Evolutionary conservation across 2,888 invertebrate species (phyloP).

Genomic region (Dendrolimus pini): DNA sequence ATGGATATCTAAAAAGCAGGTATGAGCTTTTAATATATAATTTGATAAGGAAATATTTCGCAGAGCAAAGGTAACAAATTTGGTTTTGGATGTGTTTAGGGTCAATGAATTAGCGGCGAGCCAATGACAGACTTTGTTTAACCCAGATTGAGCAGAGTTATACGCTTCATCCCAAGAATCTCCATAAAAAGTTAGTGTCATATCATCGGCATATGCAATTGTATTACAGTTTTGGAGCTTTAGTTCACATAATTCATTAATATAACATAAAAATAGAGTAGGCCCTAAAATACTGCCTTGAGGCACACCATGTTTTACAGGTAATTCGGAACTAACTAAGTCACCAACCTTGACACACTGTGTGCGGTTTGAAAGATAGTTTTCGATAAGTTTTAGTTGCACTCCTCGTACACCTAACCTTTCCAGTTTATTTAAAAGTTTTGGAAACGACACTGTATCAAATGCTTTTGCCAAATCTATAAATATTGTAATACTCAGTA

Average conservation of each 20-base stretch:
- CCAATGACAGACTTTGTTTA: background rate
- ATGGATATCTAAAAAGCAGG: too few species aligned
- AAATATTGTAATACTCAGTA: background rate
- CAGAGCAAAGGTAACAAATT: background rate
- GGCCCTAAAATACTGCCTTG: conserved; percentile 1
- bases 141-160: background rate
- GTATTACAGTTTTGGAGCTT: background rate
- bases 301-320: background rate
- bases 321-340: background rate
- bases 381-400: background rate
- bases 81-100: conserved; percentile 1
- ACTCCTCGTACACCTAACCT: background rate
- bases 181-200: background rate
- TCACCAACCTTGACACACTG: background rate
- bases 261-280: conserved; percentile 1
- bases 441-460: background rate
- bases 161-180: background rate
- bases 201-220: conserved; percentile 1
- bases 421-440: background rate
- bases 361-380: background rate
- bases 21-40: too few species aligned
- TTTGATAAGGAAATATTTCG: background rate
- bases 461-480: background rate
- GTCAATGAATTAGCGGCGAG: background rate
- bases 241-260: background rate